Conservation (phyloP, 1,140 invertebrate genomes). For the Drosophila willistoni region DNA sequence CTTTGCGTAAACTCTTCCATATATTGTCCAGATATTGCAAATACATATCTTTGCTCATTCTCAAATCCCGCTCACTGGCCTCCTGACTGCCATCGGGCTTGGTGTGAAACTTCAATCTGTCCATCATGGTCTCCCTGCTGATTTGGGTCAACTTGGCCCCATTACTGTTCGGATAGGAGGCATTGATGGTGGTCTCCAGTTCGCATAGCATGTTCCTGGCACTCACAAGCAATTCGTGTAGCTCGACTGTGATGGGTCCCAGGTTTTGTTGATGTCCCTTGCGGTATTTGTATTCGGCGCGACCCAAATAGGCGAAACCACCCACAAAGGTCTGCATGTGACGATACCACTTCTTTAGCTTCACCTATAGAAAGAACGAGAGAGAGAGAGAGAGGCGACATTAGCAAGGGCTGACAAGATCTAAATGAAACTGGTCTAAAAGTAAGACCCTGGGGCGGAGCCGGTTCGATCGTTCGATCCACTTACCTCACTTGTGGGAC, state of each 20-base stretch:
- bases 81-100: constrained; percentile 55
- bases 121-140: constrained; percentile 54
- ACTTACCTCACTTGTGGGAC: constrained; percentile 62
- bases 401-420: constrained; percentile 53
- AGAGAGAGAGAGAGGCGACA: not conserved
- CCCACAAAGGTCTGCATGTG: constrained; percentile 70
- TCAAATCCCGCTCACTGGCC: constrained; percentile 51
- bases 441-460: constrained; percentile 66
- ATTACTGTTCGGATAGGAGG: constrained; percentile 62
- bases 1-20: constrained; percentile 41
- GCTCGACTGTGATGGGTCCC: constrained; percentile 49
- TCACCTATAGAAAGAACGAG: constrained; percentile 39
- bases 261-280: constrained; percentile 53
- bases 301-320: constrained; percentile 68
- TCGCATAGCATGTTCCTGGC: constrained; percentile 67
- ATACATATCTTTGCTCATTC: constrained; percentile 66
- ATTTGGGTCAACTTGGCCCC: constrained; percentile 56
- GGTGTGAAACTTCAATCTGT: constrained; percentile 58
- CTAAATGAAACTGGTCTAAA: constrained; percentile 54
- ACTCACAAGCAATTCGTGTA: constrained; percentile 63
- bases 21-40: constrained; percentile 60
- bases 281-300: constrained; percentile 66
- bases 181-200: constrained; percentile 70
- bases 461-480: constrained; percentile 47
- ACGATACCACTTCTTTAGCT: constrained; percentile 73